phyloP scores from a whole-genome alignment of 2,113 vertebrate genomes.

The Lipotes vexillifer region DNA sequence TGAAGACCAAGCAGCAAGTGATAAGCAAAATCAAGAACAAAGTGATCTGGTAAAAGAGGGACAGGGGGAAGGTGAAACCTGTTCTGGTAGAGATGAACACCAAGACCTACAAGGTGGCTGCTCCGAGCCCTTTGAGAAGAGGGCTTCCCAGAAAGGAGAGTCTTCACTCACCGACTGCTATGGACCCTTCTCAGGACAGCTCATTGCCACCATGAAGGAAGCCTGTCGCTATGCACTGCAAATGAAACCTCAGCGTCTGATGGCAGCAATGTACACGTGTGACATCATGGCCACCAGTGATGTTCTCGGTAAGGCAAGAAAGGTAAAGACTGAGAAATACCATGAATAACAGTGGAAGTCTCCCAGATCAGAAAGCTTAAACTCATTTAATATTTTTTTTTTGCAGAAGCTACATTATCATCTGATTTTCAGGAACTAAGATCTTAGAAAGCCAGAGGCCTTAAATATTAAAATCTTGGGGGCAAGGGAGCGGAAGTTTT shows the following conservation, averaged over 20 bases:
- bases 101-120: neutral
- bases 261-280: conserved; percentile 98
- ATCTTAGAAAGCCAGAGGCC: neutral
- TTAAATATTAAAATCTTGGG: neutral
- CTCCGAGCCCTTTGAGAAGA: conserved; percentile 51
- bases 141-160: conserved; percentile 72
- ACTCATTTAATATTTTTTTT: neutral
- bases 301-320: conserved; percentile 90
- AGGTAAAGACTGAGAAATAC: neutral
- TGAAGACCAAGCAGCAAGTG: conserved; percentile 48
- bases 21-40: conserved; percentile 56
- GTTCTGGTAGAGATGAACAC: accelerated
- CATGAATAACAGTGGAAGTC: neutral
- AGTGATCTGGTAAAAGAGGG: neutral
- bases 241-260: conserved; percentile 91
- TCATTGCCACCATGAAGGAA: conserved; percentile 97
- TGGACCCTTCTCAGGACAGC: conserved; percentile 93
- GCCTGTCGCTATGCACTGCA: conserved; percentile 93
- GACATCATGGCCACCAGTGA: conserved; percentile 97
- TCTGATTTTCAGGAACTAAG: neutral
- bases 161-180: conserved; percentile 83
- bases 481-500: too few relatives aligned
- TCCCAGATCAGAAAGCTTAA: neutral
- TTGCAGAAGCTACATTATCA: neutral
- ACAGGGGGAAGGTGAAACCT: neutral